Percentiles rank a stretch among this genome's conserved stretches.
Evolutionary conservation across 2,113 vertebrate genomes (phyloP).

Genomic region (Phodopus roborovskii): DNA sequence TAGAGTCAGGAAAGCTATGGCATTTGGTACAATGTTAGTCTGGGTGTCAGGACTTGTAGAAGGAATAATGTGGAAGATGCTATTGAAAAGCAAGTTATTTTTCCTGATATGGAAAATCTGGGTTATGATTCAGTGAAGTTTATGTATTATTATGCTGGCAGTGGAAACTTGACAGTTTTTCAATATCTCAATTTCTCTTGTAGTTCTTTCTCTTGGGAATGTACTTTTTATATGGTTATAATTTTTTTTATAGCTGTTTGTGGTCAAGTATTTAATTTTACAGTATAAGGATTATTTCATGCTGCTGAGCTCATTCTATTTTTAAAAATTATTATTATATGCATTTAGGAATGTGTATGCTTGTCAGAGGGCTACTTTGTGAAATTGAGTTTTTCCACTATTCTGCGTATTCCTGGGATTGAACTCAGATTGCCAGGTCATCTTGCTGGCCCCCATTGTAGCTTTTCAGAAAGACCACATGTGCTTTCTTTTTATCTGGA

Average conservation of each 20-base stretch:
- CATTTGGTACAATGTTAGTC: not conserved
- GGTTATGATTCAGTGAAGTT: not conserved
- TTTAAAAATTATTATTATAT: not conserved
- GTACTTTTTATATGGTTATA: not conserved
- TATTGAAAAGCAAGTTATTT: not conserved
- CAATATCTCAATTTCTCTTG: not conserved
- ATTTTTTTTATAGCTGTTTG: not conserved
- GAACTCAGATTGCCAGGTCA: not conserved
- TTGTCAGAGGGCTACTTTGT: not conserved
- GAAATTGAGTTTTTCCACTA: not conserved
- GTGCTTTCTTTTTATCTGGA: not conserved
- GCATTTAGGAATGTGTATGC: not conserved
- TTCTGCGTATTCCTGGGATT: not conserved
- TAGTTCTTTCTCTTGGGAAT: not conserved
- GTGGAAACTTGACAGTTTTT: not conserved
- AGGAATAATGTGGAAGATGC: not conserved
- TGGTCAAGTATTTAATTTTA: slow-evolving; percentile 39
- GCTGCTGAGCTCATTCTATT: not conserved
- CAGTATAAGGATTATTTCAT: not conserved
- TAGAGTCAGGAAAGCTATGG: not conserved
- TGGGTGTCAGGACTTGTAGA: not conserved
- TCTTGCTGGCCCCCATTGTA: not conserved
- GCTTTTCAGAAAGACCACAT: not conserved
- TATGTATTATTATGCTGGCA: not conserved
- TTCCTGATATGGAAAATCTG: not conserved